Evolutionary conservation across 1,140 invertebrate species (phyloP).

Genomic region (Heliothis virescens): DNA sequence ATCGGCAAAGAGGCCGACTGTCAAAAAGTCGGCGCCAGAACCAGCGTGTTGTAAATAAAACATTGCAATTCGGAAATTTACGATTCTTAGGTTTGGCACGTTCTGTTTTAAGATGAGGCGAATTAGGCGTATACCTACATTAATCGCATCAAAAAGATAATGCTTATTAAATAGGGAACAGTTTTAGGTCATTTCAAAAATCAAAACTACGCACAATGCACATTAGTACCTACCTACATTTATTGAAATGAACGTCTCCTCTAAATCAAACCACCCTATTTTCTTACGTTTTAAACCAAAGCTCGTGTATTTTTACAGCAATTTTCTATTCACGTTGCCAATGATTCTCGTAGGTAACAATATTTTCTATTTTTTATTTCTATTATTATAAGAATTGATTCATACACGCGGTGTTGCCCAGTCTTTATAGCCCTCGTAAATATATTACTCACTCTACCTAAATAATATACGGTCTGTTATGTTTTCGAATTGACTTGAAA

Average conservation of each 20-base stretch:
- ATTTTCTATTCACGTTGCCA: not conserved
- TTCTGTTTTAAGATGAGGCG: conserved; percentile 38
- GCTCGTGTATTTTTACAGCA: not conserved
- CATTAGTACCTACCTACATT: not conserved
- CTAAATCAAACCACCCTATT: conserved; percentile 1
- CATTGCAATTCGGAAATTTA: conserved; percentile 58
- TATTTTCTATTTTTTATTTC: conserved; percentile 4
- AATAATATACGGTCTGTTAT: not conserved
- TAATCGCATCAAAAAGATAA: not conserved
- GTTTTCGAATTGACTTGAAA: not conserved
- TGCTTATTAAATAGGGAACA: no score
- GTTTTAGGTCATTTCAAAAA: no score
- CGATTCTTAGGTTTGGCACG: conserved; percentile 51
- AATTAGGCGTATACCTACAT: no score
- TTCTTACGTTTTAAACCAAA: not conserved
- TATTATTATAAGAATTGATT: conserved; percentile 32
- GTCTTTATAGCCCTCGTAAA: conserved; percentile 12
- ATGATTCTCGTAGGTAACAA: conserved; percentile 6
- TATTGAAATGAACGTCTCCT: not conserved
- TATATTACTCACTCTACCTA: conserved; percentile 28
- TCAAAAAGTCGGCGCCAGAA: conserved; percentile 78
- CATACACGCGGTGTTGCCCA: conserved; percentile 28
- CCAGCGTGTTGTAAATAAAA: conserved; percentile 71
- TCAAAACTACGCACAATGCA: no score
- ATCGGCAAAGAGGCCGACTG: conserved; percentile 79